These are phyloP conservation scores for Flexamia atlantica DNA, from an alignment of 2,888 invertebrate genomes.

Conservation along the genomic window DNA sequence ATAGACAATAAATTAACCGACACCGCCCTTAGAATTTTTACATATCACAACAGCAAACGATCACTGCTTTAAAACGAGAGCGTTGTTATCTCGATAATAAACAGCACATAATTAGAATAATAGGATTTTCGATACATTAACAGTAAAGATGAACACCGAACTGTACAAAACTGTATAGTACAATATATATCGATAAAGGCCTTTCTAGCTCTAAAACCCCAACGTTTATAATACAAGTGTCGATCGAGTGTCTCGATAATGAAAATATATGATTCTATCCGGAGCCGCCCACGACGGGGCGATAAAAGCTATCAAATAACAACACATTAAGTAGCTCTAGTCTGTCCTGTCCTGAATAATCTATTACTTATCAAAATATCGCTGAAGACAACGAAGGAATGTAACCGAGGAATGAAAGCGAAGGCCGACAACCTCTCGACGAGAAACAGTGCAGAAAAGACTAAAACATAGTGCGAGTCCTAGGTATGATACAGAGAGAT, in stretches of 20 bases:
- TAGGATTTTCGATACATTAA: constrained; percentile 51
- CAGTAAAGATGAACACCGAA: constrained; percentile 50
- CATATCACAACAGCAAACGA: constrained; percentile 34
- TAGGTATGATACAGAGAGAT: constrained; percentile 16
- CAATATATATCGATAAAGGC: constrained; percentile 46
- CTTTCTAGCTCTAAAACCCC: constrained; percentile 47
- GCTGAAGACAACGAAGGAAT: background rate
- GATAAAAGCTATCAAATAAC: constrained; percentile 15
- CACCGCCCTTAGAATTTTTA: constrained; percentile 38
- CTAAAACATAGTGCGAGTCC: constrained; percentile 47
- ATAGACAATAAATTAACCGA: constrained; percentile 23
- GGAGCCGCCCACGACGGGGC: background rate
- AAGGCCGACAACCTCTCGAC: constrained; percentile 19
- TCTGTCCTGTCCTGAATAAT: constrained; percentile 13
- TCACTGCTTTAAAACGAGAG: constrained; percentile 6
- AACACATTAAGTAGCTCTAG: constrained; percentile 25
- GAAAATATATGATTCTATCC: constrained; percentile 37
- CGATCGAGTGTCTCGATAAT: constrained; percentile 12
- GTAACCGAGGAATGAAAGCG: constrained; percentile 12
- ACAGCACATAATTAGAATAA: constrained; percentile 46
- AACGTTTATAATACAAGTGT: constrained; percentile 34
- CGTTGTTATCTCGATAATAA: background rate
- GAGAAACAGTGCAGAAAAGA: constrained; percentile 43
- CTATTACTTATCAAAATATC: constrained; percentile 17
- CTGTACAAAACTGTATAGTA: constrained; percentile 53